A percentile compares a stretch with the other conserved stretches of the same genome.
Evolutionary conservation across 1,140 invertebrate species (phyloP).

Genomic region (Riptortus pedestris): DNA sequence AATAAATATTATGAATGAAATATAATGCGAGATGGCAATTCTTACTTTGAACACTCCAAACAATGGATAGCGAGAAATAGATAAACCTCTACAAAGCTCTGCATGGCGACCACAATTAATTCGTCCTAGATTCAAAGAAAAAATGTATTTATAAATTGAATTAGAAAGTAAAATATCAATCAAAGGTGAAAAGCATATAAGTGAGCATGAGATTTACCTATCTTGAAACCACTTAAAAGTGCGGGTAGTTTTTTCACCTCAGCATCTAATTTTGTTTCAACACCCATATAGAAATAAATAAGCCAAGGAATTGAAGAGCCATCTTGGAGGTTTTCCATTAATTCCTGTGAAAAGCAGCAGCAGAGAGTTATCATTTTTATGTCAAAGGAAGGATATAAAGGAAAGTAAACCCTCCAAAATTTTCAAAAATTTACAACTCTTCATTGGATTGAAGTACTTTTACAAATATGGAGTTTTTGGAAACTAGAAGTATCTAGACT

Average conservation of each 20-base stretch:
- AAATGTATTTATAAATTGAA: neutral
- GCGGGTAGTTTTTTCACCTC: constrained; percentile 49
- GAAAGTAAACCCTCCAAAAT: too few species aligned
- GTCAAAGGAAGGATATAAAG: too few species aligned
- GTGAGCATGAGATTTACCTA: too few species aligned
- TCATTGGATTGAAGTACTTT: too few species aligned
- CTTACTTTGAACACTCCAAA: constrained; percentile 56
- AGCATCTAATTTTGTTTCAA: constrained; percentile 43
- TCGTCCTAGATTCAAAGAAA: constrained; percentile 39
- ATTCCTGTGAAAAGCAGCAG: constrained; percentile 36
- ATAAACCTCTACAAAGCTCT: constrained; percentile 44
- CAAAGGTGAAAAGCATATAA: too few species aligned
- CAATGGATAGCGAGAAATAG: constrained; percentile 52
- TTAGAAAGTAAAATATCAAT: neutral
- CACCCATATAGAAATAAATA: constrained; percentile 52
- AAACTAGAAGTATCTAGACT: too few species aligned
- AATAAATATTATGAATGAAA: neutral
- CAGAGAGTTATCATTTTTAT: too few species aligned
- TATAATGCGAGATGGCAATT: constrained; percentile 19
- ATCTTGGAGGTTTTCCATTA: constrained; percentile 37
- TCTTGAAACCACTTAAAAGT: constrained; percentile 46
- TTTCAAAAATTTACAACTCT: too few species aligned
- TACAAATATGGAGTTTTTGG: too few species aligned
- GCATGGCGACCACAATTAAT: constrained; percentile 49
- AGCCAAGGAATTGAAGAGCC: constrained; percentile 45